A percentile compares a stretch with the other conserved stretches of the same genome.
Conservation (phyloP, 1,140 invertebrate species). For the Drosophila lacteicornis region DNA sequence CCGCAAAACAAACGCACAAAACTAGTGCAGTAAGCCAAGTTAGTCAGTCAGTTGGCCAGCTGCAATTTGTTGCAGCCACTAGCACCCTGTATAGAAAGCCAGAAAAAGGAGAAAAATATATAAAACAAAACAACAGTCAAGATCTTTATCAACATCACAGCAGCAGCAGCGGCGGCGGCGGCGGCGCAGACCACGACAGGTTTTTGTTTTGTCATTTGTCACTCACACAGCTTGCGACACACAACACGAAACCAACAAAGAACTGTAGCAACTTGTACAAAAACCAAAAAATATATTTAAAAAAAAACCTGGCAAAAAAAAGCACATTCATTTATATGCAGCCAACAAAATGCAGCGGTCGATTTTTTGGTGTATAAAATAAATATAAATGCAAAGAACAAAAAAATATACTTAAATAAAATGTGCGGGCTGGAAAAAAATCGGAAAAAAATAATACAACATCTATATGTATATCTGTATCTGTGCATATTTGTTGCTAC, state of each 20-base stretch:
- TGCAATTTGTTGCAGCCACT: conserved; percentile 70
- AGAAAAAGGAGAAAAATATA: conserved; percentile 2
- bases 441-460: conserved; percentile 33
- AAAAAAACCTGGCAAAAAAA: conserved; percentile 25
- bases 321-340: conserved; percentile 82
- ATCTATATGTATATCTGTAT: conserved; percentile 56
- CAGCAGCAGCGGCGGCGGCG: conserved; percentile 9
- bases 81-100: conserved; percentile 66
- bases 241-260: conserved; percentile 71
- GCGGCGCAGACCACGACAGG: conserved; percentile 75
- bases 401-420: conserved; percentile 78
- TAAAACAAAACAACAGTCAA: conserved; percentile 49
- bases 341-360: conserved; percentile 79
- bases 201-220: conserved; percentile 85
- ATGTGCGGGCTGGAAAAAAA: conserved; percentile 68
- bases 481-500: conserved; percentile 75
- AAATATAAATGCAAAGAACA: conserved; percentile 64
- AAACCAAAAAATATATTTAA: conserved; percentile 33
- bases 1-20: conserved; percentile 46
- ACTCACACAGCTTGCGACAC: conserved; percentile 83
- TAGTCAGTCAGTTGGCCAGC: conserved; percentile 53
- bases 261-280: conserved; percentile 80
- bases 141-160: conserved; percentile 81
- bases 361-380: conserved; percentile 71
- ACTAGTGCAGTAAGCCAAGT: conserved; percentile 75